Conservation (phyloP, 2,797 vertebrate species). For the Enteromius radiatus region DNA sequence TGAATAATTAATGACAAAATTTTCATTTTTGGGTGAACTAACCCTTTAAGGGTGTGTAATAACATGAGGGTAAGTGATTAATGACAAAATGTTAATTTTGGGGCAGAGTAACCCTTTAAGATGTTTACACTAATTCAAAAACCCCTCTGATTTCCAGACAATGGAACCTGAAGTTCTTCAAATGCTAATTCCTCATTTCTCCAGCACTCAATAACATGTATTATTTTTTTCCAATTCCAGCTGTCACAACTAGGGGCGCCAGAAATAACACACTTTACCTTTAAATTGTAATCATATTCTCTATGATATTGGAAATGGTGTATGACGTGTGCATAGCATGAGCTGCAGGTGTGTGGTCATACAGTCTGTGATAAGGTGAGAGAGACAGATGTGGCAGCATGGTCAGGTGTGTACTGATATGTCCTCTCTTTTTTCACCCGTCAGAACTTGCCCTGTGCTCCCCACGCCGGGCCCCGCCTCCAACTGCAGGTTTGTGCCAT, state of each 20-base stretch:
- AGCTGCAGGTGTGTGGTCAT: slow-evolving; percentile 39
- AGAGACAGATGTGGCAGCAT: slow-evolving; percentile 30
- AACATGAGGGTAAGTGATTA: too few relatives aligned
- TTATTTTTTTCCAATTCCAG: background rate
- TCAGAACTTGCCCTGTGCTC: slow-evolving; percentile 81
- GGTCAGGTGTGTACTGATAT: slow-evolving; percentile 68
- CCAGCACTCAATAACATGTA: background rate
- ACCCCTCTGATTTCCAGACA: background rate
- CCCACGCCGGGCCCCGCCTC: slow-evolving; percentile 72
- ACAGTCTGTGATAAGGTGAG: slow-evolving; percentile 40
- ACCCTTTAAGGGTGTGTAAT: background rate
- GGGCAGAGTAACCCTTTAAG: background rate
- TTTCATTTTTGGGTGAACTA: too few relatives aligned
- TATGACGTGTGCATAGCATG: slow-evolving; percentile 11
- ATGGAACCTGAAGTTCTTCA: background rate
- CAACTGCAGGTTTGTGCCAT: slow-evolving; percentile 78
- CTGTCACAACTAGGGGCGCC: background rate
- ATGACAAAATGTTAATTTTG: too few relatives aligned
- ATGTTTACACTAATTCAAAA: background rate
- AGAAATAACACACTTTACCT: slow-evolving; percentile 20
- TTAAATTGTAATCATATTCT: background rate
- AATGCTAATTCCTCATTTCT: background rate
- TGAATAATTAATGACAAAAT: too few relatives aligned
- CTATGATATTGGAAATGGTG: background rate
- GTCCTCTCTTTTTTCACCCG: slow-evolving; percentile 75